Evolutionary conservation across 2,113 vertebrate species (phyloP).

Genomic region (Microcebus griseorufus): DNA sequence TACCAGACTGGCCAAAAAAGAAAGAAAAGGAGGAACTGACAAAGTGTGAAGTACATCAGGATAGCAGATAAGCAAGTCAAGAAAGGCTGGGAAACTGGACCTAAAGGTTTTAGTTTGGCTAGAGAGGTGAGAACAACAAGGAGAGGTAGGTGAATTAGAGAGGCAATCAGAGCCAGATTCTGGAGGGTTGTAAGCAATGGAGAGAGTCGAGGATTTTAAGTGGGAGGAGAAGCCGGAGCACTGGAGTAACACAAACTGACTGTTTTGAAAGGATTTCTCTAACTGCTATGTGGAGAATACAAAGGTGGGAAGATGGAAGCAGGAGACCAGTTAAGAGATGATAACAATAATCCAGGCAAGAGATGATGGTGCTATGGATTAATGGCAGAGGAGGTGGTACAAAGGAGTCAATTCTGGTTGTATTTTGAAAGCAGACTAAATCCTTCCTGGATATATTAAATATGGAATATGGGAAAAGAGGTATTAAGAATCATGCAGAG

Average conservation of each 20-base stretch:
- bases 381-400: neutral
- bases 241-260: neutral
- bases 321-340: neutral
- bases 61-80: neutral
- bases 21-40: neutral
- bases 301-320: neutral
- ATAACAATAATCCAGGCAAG: neutral
- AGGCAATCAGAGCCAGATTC: neutral
- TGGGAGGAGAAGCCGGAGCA: neutral
- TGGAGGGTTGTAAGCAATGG: neutral
- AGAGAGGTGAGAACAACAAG: neutral
- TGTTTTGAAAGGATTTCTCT: neutral
- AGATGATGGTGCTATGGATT: neutral
- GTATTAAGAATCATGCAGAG: neutral
- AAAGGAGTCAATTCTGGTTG: neutral
- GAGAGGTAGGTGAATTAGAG: rapidly evolving
- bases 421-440: neutral
- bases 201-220: neutral
- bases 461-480: neutral
- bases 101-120: neutral
- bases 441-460: neutral
- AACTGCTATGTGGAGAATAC: neutral
- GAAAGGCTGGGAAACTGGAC: neutral
- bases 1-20: neutral
- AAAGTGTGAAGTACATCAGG: neutral